Percentiles rank a stretch among this genome's conserved stretches.
phyloP scores from a whole-genome alignment of 2,888 invertebrate species.

The Scaptodrosophila latifasciaeformis region DNA sequence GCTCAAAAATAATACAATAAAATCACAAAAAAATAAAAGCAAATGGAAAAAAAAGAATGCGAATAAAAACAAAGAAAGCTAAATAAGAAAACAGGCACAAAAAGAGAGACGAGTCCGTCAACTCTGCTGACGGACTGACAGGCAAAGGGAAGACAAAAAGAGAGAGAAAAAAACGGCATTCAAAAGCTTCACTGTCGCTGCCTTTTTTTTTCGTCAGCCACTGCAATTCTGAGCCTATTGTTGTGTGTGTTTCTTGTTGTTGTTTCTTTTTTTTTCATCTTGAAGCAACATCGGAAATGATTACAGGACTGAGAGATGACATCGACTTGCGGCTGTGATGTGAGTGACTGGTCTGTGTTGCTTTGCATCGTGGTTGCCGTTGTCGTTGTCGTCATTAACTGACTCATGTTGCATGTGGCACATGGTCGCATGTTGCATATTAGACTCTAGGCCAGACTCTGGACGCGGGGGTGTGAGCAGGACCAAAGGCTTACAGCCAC shows the following conservation, averaged over 20 bases:
- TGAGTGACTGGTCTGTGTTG: neutral
- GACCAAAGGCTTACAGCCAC: too few relatives aligned
- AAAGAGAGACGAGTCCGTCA: neutral
- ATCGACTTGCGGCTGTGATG: neutral
- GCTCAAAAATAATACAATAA: too few relatives aligned
- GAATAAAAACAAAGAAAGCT: conserved; percentile 57
- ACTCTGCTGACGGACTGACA: too few relatives aligned
- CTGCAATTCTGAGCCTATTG: neutral
- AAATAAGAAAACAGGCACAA: conserved; percentile 16
- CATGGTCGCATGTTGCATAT: conserved; percentile 60
- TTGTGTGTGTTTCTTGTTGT: too few relatives aligned
- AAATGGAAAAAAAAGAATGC: conserved; percentile 20
- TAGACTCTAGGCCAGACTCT: conserved; percentile 10
- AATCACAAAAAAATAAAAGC: too few relatives aligned
- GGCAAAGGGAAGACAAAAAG: too few relatives aligned
- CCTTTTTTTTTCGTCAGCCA: conserved; percentile 8
- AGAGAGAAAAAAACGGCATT: conserved; percentile 47
- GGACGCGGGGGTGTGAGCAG: too few relatives aligned
- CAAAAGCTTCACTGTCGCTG: conserved; percentile 45
- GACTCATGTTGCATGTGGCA: conserved; percentile 45
- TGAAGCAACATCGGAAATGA: conserved; percentile 56
- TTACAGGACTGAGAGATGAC: too few relatives aligned
- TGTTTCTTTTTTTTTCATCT: too few relatives aligned
- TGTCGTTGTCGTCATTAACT: conserved; percentile 41
- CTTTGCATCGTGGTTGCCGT: too few relatives aligned